Base-by-base conservation (phyloP, 2,797 vertebrate genomes). In the Chelmon rostratus region DNA sequence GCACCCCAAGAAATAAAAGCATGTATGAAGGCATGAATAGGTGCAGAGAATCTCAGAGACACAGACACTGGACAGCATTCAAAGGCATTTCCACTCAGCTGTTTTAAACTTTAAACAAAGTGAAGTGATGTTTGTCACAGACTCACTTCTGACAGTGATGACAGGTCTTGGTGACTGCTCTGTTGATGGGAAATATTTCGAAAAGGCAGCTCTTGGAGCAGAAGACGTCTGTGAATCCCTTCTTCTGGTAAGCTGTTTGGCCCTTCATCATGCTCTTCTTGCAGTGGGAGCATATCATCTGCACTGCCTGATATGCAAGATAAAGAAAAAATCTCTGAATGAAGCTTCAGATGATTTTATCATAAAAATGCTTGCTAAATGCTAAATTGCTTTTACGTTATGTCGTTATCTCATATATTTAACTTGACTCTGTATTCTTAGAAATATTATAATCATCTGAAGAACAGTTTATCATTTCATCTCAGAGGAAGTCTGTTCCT, bases 171-270 rank as follows among this genome's bases (percentile, higher is more conserved):
- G 93, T 93, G 85, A 90, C 86, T 0, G 71, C 50, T 69, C 68
- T 86, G 72, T 56, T 75, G 50, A 35, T 0, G 25, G 70, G 70
- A 44, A 86, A 86, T 67, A 25, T 76, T 46, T 79, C 23, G 19
- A 90, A 98, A 84, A 99, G 96, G 94, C 98, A 99, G 93, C 93
- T 83, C 82, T 97, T 97, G 75, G 98, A 98, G 93, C 98, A 99
- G 96, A 97, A 99, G 80, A 99, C 96, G 64, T 98, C 97, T 10
- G 94, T 90, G 47, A 96, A 97, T 75, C 98, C 98, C 90, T 98
- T 99, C 88, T 97, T 97, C 93, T 99, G 98, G 91, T 96, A 99
- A 1, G 97, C 98, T 0, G 97, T 99, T 81, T 99, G 97, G 54
- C 98, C 98, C 88, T 96, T 98, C 87, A 95, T 93, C 85, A 99